phyloP scores from a whole-genome alignment of 2,888 invertebrate genomes.

The Thysanoteuthis rhombus region DNA sequence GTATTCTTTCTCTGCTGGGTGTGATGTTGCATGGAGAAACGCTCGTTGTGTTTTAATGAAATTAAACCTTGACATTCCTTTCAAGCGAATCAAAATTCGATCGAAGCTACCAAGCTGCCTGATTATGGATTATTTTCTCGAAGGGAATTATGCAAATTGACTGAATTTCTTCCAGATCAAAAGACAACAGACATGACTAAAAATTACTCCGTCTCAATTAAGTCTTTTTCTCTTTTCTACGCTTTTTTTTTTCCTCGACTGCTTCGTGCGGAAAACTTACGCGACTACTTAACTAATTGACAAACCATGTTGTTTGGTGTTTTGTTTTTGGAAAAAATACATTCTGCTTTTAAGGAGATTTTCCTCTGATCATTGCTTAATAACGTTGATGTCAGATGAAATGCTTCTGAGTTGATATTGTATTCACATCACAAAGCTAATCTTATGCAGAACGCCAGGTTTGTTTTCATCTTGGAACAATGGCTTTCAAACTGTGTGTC shows the following conservation, averaged over 20 bases:
- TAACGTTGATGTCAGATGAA: not conserved
- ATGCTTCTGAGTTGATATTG: not conserved
- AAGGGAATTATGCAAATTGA: not conserved
- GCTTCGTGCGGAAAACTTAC: not conserved
- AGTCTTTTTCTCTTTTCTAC: not conserved
- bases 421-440: not conserved
- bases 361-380: not conserved
- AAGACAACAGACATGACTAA: slow-evolving; percentile 22
- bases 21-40: not conserved
- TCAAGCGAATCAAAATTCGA: not conserved
- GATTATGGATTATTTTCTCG: not conserved
- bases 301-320: not conserved
- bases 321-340: no score
- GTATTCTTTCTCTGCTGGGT: not conserved
- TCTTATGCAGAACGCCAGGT: no score
- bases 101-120: not conserved
- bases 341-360: no score
- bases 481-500: no score
- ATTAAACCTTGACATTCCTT: not conserved
- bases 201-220: slow-evolving; percentile 1
- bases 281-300: not conserved
- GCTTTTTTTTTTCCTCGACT: not conserved
- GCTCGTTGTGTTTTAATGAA: not conserved
- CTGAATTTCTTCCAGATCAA: not conserved
- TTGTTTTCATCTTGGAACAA: no score